Evolutionary conservation across 2,797 vertebrate species (phyloP).

Genomic region (Gadopsis marmoratus): DNA sequence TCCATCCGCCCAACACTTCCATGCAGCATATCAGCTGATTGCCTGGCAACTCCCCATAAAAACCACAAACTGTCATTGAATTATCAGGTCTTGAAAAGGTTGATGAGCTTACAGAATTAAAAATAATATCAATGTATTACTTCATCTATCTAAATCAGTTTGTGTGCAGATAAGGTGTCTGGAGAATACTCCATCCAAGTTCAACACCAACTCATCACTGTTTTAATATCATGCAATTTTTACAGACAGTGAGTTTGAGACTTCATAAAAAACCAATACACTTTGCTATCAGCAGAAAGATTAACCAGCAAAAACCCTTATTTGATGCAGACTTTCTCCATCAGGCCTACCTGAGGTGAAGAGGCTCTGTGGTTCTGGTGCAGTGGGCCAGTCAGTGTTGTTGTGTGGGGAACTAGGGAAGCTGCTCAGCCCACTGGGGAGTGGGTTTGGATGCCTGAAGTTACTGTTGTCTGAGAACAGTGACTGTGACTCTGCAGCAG

Average conservation of each 20-base stretch:
- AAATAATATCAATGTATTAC: too few relatives aligned
- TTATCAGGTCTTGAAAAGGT: too few relatives aligned
- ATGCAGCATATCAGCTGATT: too few relatives aligned
- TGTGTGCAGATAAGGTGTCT: not conserved
- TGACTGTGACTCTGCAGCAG: conserved; percentile 92
- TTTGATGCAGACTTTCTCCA: not conserved
- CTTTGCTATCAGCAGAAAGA: not conserved
- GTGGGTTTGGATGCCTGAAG: conserved; percentile 94
- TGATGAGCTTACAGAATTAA: too few relatives aligned
- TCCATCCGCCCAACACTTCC: too few relatives aligned
- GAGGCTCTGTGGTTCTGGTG: conserved; percentile 94
- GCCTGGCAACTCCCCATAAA: not conserved
- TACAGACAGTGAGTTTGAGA: not conserved
- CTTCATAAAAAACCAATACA: not conserved
- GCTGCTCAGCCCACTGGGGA: conserved; percentile 89
- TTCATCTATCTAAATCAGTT: not conserved
- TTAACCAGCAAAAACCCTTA: not conserved
- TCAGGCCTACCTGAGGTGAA: conserved; percentile 91
- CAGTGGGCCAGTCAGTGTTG: conserved; percentile 91
- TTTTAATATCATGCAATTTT: not conserved
- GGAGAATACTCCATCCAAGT: too few relatives aligned
- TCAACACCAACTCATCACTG: not conserved
- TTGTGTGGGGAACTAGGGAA: conserved; percentile 90
- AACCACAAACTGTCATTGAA: not conserved
- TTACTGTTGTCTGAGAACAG: conserved; percentile 93